Conservation (phyloP, 2,113 vertebrate species). For the Podocnemis expansa region DNA sequence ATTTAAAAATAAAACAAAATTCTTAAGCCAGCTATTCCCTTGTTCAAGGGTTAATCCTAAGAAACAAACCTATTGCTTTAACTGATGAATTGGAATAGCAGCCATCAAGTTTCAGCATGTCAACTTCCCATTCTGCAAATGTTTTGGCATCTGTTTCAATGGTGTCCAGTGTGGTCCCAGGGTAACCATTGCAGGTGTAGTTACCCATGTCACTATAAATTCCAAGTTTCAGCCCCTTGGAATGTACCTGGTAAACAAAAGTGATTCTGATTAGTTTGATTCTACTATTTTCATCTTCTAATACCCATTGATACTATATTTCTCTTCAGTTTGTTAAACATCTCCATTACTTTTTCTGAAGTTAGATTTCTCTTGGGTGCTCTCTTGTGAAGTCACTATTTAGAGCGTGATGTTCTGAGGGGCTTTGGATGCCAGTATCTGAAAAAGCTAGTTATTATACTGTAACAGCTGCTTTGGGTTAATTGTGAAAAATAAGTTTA, state of each 20-base stretch:
- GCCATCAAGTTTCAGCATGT: slow-evolving; percentile 50
- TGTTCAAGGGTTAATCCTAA: background rate
- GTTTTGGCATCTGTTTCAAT: slow-evolving; percentile 35
- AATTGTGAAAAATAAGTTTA: background rate
- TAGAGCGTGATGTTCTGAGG: background rate
- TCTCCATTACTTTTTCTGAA: background rate
- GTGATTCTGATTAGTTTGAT: background rate
- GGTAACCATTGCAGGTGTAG: slow-evolving; percentile 31
- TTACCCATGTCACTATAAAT: slow-evolving; percentile 39
- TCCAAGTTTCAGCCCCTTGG: slow-evolving; percentile 48
- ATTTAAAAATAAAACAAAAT: background rate
- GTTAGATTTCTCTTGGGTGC: background rate
- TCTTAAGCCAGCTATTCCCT: background rate
- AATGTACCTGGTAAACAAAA: slow-evolving; percentile 16
- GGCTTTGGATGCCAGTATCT: background rate
- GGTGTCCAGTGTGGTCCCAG: slow-evolving; percentile 23
- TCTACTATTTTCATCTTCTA: background rate
- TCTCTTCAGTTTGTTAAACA: background rate
- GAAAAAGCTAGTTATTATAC: background rate
- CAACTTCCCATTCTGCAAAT: slow-evolving; percentile 44
- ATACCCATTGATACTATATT: background rate
- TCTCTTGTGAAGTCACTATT: background rate
- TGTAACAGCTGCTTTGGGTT: background rate
- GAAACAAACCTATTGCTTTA: slow-evolving; percentile 26
- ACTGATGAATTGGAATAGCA: slow-evolving; percentile 41